Base-by-base conservation (phyloP, 1,140 invertebrate genomes). In the Leptoteleia sp. region DNA sequence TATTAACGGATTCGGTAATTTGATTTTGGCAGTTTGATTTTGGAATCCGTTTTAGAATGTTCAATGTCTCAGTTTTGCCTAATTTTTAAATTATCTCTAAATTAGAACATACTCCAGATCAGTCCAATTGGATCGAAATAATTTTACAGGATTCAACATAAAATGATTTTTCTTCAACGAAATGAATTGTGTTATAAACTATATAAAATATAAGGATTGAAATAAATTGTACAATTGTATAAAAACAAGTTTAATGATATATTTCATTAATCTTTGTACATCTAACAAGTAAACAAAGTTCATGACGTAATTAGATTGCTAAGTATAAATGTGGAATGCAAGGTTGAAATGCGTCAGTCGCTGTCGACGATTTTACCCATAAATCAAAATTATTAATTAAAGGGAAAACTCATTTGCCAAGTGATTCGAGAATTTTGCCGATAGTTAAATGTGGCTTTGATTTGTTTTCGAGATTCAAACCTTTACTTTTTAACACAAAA, bases 261-360 rank as follows among this genome's bases (percentile, higher is more conserved):
- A 76, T 76, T 75, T 72, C 15, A 25, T 52, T 48, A n/a, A 3
- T 68, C 42, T 67, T 55, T 76, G 72, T 76, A 76, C 64, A 76
- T 38, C 64, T 76, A 76, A 76, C 42, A 6, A 22, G 64, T 76
- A 76, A 67, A 76, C 54, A 76, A 76, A 59, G 35, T 43, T 67
- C 16, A 62, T 59, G 59, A 22, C 57, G n/a, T 76, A 62, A 62
- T 47, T 67, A 54, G 19, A 12, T 54, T 38, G 37, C 22, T 27
- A 16, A 48, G 47, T 76, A 68, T 62, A 76, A 68, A 76, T 59
- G 45, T 64, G 1, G 13, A 65, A 55, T 33, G 22, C 40, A n/a
- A 11, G 38, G 35, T 9, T 33, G 17, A 45, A 55, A 64, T 31
- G 57, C 33, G 8, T 7, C 3, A 3, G 6, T 7, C 27, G 8